phyloP scores from a whole-genome alignment of 2,797 vertebrate species.

The Siniperca scherzeri region DNA sequence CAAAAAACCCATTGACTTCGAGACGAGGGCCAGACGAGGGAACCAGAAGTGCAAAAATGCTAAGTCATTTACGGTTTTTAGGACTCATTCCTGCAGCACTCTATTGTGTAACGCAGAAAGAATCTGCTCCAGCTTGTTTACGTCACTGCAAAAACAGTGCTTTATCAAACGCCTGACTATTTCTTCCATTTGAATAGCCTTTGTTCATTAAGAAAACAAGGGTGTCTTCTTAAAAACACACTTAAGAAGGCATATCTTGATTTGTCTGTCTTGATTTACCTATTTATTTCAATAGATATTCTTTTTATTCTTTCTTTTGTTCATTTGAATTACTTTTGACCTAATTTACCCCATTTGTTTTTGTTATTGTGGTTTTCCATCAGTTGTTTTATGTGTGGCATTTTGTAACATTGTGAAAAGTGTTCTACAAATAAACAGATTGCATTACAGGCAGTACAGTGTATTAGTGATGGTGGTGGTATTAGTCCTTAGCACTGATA shows the following conservation, averaged over 20 bases:
- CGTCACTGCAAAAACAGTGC: fast-evolving
- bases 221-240: background rate
- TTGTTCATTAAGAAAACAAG: background rate
- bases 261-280: too few relatives aligned
- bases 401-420: background rate
- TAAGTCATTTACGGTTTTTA: too few relatives aligned
- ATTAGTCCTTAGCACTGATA: background rate
- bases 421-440: too few relatives aligned
- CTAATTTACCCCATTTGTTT: background rate
- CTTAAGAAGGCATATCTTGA: background rate
- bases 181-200: background rate
- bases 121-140: background rate
- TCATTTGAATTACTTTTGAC: background rate
- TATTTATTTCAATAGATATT: background rate
- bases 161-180: background rate
- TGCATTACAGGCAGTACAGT: background rate
- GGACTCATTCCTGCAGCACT: too few relatives aligned
- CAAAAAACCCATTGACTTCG: too few relatives aligned
- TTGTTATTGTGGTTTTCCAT: background rate
- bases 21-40: too few relatives aligned
- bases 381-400: background rate
- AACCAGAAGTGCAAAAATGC: too few relatives aligned
- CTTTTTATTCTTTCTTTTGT: background rate
- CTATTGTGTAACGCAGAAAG: background rate
- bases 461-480: background rate